Percentiles rank a stretch among this genome's conserved stretches.
phyloP scores from a whole-genome alignment of 2,113 vertebrate species.

The Ochotona curzoniae region DNA sequence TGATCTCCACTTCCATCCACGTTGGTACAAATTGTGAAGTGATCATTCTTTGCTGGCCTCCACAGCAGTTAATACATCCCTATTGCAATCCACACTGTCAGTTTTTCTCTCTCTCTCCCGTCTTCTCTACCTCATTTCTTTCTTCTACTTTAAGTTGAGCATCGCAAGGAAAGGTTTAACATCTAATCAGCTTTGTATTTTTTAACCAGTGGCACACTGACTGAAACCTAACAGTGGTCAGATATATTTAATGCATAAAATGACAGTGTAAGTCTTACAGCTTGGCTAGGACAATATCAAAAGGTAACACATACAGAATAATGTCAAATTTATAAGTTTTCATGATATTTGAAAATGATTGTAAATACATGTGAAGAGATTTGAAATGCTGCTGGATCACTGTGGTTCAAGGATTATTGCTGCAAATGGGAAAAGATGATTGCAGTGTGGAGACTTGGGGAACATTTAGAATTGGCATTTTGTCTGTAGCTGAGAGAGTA shows the following conservation, averaged over 20 bases:
- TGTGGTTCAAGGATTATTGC: neutral
- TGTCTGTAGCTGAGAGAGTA: neutral
- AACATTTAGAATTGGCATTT: neutral
- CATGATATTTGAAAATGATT: constrained; percentile 4
- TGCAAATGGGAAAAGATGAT: neutral
- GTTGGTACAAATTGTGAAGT: neutral
- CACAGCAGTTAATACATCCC: neutral
- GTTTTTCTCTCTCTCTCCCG: neutral
- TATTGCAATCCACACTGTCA: too few relatives aligned
- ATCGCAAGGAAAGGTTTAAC: neutral
- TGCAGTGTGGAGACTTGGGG: neutral
- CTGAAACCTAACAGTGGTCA: neutral
- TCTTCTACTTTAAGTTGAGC: neutral
- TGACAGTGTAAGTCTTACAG: neutral
- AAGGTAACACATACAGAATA: constrained; percentile 4
- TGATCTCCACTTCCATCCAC: too few relatives aligned
- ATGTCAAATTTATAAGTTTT: neutral
- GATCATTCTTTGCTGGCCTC: neutral
- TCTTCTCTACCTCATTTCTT: neutral
- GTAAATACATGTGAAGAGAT: constrained; percentile 32
- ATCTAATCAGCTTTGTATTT: neutral
- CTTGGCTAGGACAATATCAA: neutral
- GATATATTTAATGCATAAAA: constrained; percentile 29
- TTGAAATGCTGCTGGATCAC: neutral
- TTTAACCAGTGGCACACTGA: neutral